phyloP scores from a whole-genome alignment of 2,888 invertebrate genomes.

The Hydrotaea diabolus region DNA sequence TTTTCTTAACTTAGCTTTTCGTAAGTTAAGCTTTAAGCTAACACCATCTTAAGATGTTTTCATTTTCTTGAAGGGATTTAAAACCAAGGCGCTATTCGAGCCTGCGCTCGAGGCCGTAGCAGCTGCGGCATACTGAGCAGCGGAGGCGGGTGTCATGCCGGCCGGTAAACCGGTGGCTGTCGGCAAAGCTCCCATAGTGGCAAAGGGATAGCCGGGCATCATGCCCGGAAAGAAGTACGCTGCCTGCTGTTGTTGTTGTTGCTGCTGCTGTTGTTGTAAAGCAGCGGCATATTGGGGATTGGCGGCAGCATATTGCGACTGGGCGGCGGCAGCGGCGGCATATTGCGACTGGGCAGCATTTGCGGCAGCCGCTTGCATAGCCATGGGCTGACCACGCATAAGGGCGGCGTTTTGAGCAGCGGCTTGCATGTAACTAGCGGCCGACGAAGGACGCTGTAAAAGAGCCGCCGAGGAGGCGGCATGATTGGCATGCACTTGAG shows the following conservation, averaged over 20 bases:
- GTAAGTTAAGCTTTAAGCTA: too few relatives aligned
- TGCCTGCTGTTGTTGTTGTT: conserved; percentile 71
- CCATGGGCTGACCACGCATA: conserved; percentile 53
- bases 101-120: conserved; percentile 72
- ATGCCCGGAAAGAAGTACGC: conserved; percentile 81
- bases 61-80: conserved; percentile 95
- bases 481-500: conserved; percentile 70
- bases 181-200: conserved; percentile 79
- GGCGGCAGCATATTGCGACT: conserved; percentile 66
- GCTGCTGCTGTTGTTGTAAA: conserved; percentile 54
- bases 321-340: conserved; percentile 69
- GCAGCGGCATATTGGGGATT: conserved; percentile 70
- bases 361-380: conserved; percentile 67
- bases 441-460: conserved; percentile 68
- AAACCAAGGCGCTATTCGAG: conserved; percentile 81
- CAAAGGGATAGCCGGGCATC: conserved; percentile 82
- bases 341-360: conserved; percentile 71
- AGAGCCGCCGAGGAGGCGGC: conserved; percentile 58
- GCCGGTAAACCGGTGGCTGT: conserved; percentile 60
- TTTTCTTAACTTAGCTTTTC: background rate
- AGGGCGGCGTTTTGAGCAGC: conserved; percentile 66
- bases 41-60: conserved; percentile 84
- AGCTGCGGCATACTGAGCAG: conserved; percentile 67
- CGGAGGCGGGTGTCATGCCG: conserved; percentile 77
- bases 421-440: conserved; percentile 70